Conservation (phyloP, 2,888 invertebrate genomes). For the Tetragnatha montana region DNA sequence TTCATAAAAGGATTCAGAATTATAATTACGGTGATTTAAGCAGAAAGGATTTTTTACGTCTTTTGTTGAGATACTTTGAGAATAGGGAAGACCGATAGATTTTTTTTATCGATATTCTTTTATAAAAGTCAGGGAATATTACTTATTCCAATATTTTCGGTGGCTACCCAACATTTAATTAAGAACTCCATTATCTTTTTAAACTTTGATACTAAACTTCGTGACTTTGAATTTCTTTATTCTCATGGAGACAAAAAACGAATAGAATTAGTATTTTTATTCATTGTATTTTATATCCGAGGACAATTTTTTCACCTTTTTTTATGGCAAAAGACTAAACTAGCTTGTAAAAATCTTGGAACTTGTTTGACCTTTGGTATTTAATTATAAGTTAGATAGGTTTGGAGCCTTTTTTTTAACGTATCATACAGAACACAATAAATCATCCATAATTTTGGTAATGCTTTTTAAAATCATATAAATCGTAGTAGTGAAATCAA, state of each 20-base stretch:
- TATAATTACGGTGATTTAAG: background rate
- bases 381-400: background rate
- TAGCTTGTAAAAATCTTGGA: background rate
- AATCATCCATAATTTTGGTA: background rate
- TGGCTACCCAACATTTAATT: constrained; percentile 22
- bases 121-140: background rate
- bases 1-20: background rate
- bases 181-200: constrained; percentile 10
- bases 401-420: background rate
- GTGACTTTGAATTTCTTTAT: background rate
- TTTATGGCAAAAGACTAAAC: background rate
- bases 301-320: background rate
- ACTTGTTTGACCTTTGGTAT: background rate
- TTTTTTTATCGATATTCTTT: constrained; percentile 2
- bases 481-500: background rate
- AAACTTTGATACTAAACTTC: constrained; percentile 8
- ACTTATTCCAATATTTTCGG: constrained; percentile 5
- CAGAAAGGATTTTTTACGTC: background rate
- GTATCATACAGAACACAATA: too few species aligned
- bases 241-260: background rate
- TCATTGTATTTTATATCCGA: background rate
- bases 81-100: background rate
- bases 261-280: background rate
- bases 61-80: background rate
- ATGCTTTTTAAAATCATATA: too few species aligned